Conservation (phyloP, 2,113 vertebrate species). For the Pogona vitticeps region DNA sequence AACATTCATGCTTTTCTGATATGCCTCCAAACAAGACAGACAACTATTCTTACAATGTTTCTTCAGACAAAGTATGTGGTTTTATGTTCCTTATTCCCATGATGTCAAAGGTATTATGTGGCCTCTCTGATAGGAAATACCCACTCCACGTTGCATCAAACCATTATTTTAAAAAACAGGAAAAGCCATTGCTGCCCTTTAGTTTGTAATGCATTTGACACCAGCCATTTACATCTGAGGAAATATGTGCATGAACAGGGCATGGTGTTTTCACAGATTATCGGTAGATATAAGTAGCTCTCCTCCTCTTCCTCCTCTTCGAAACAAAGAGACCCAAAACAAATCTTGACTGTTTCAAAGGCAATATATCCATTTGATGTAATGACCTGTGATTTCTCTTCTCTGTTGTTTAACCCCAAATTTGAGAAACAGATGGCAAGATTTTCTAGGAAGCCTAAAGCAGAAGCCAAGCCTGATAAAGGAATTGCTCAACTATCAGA, state of each 20-base stretch:
- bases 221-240: slow-evolving; percentile 57
- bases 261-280: slow-evolving; percentile 71
- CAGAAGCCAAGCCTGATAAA: slow-evolving; percentile 81
- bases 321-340: neutral
- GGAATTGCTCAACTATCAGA: slow-evolving; percentile 77
- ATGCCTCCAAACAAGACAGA: neutral
- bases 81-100: neutral
- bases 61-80: neutral
- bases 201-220: neutral
- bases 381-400: slow-evolving; percentile 72
- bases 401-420: slow-evolving; percentile 75
- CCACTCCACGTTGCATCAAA: neutral
- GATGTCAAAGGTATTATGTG: slow-evolving; percentile 20
- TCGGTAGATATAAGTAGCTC: slow-evolving; percentile 44
- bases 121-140: slow-evolving; percentile 43
- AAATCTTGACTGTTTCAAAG: slow-evolving; percentile 70
- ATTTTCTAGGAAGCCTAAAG: slow-evolving; percentile 81
- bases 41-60: slow-evolving; percentile 24
- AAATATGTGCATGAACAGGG: slow-evolving; percentile 71
- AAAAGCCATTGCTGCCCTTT: neutral
- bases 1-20: slow-evolving; percentile 21
- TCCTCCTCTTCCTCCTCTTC: neutral
- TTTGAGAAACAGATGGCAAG: slow-evolving; percentile 83
- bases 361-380: slow-evolving; percentile 72
- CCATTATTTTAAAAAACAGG: neutral